Percentiles rank a stretch among this genome's conserved stretches.
Conservation (phyloP, 1,140 invertebrate species). For the Drosophila azteca region DNA sequence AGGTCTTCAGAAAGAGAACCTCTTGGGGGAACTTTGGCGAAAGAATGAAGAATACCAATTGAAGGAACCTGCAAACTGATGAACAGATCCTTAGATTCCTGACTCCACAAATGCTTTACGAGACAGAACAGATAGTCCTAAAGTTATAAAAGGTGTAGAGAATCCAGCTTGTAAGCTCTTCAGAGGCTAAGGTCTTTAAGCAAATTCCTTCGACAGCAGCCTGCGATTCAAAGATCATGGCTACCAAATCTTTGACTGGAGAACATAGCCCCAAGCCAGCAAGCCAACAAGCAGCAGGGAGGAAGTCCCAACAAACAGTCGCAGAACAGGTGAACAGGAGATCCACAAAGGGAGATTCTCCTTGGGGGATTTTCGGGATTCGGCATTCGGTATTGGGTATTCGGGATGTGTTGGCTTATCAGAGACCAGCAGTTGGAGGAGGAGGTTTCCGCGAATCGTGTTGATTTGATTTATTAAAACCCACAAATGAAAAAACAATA, state of each 20-base stretch:
- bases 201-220: background rate
- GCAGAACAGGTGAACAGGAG: conserved; percentile 38
- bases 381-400: conserved; percentile 1
- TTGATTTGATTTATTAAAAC: conserved; percentile 82
- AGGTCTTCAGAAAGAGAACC: no score
- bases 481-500: conserved; percentile 27
- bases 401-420: conserved; percentile 46
- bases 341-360: conserved; percentile 29
- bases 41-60: no score
- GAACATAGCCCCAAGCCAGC: conserved; percentile 1
- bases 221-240: background rate
- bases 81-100: background rate
- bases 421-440: conserved; percentile 17
- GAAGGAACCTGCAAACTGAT: no score
- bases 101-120: background rate
- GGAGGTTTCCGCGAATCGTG: conserved; percentile 78
- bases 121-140: no score
- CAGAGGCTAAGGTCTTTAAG: no score
- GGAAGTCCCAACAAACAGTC: conserved; percentile 10
- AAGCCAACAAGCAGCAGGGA: background rate
- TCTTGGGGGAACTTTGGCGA: no score
- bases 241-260: conserved; percentile 9
- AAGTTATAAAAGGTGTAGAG: no score
- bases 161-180: no score
- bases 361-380: background rate